A percentile compares a stretch with the other conserved stretches of the same genome.
These are phyloP conservation scores for Ceratina japonica DNA, from an alignment of 1,140 invertebrate genomes.

Conservation along the genomic window DNA sequence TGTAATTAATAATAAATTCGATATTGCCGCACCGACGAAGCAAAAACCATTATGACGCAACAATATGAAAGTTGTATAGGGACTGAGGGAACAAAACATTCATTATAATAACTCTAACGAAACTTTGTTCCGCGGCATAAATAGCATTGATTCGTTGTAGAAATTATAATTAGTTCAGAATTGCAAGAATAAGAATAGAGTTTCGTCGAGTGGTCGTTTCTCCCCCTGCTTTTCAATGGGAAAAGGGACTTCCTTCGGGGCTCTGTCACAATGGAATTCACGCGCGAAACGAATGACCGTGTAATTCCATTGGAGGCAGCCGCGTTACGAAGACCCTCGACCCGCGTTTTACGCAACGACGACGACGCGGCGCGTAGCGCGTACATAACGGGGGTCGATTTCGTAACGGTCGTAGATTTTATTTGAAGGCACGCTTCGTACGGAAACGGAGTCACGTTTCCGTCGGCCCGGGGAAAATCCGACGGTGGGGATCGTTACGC, in stretches of 20 bases:
- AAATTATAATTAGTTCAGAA: no score
- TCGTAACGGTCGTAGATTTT: slow-evolving; percentile 12
- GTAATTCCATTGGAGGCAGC: slow-evolving; percentile 10
- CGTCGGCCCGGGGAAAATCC: slow-evolving; percentile 9
- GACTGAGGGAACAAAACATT: background rate
- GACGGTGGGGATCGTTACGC: slow-evolving; percentile 19
- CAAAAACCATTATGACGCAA: slow-evolving; percentile 8
- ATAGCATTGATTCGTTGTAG: no score
- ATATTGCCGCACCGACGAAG: background rate
- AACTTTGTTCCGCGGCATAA: no score
- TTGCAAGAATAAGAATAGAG: no score
- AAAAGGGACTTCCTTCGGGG: background rate
- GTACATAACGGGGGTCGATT: slow-evolving; percentile 6
- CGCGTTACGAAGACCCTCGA: background rate
- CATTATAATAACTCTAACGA: no score
- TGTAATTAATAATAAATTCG: slow-evolving; percentile 25
- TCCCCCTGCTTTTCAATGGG: no score
- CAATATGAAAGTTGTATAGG: background rate
- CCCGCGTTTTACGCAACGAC: slow-evolving; percentile 21
- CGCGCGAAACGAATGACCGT: slow-evolving; percentile 24
- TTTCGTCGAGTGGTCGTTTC: no score
- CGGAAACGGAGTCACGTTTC: slow-evolving; percentile 3
- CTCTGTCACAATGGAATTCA: slow-evolving; percentile 11
- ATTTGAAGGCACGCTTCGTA: background rate
- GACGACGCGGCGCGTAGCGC: background rate